Evolutionary conservation across 2,888 invertebrate species (phyloP), one percentile per base, ranked within the genome.

Genomic region (Heliconius ismenius): DNA sequence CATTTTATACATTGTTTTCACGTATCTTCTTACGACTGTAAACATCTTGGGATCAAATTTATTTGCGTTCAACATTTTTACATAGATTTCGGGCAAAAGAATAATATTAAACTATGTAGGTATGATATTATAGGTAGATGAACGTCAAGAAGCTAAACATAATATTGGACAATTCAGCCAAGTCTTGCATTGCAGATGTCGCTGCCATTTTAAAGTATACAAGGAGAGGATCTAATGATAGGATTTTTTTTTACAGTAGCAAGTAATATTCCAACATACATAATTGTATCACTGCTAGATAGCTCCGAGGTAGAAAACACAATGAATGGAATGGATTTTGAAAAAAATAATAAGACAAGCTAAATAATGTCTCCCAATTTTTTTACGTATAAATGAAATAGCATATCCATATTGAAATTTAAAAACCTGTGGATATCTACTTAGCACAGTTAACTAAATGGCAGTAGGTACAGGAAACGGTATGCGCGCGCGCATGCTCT

Each of bases 401-500:
- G 24, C 13, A 36, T 65, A 7, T 6, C 7, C 10, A 39, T 39
- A 36, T 67, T 24, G 7, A 39, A 24, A 15, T 67, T 24, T 24
- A 24, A 39, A 39, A 67, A 67, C 24, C 18, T 62, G 15, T 24
- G 7, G 43, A 24, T 43, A 67, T 24, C 6, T 18, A 43, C 24
- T 24, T 18, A 62, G 9, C 26, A 62, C 15, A 15, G 24, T 73
- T 43, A 62, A 60, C 36, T 43, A 63, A 60, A 73, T 67, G 9
- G 26, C 43, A 43, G 58, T 43, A 43, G 43, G 36, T 28, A 43
- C 73, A 63, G 73, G 73, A 73, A 63, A 63, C 26, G 63, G 43
- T 63, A n/a, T 89, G 89, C 86, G 88, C 86, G 82, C 81, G 86
- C 86, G 84, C 85, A 84, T 84, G 81, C 81, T 82, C 83, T 84